Evolutionary conservation across 2,888 invertebrate species (phyloP).

Genomic region (Leptura quadrifasciata): DNA sequence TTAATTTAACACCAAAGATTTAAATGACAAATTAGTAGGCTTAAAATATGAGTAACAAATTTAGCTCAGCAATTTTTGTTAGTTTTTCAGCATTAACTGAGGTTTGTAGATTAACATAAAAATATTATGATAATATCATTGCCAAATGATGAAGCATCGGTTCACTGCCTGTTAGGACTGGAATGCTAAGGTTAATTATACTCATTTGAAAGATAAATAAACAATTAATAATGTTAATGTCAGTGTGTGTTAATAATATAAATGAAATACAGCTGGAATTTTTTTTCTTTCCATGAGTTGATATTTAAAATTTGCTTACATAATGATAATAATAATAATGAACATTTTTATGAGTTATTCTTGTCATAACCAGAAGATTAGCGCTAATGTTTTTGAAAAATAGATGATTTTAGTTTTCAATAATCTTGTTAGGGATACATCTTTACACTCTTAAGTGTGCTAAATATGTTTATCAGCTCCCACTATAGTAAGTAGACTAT

Average conservation of each 20-base stretch:
- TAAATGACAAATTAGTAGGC: background rate
- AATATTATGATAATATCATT: slow-evolving; percentile 10
- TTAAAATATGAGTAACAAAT: background rate
- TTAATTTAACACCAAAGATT: slow-evolving; percentile 14
- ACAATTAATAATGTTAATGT: slow-evolving; percentile 30
- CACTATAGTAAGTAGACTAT: too few species aligned
- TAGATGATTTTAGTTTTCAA: too few species aligned
- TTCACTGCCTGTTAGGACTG: slow-evolving; percentile 3
- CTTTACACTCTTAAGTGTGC: too few species aligned
- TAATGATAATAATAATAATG: too few species aligned
- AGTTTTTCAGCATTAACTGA: background rate
- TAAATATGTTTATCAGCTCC: too few species aligned
- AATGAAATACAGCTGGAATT: slow-evolving; percentile 33
- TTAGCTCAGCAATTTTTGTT: background rate
- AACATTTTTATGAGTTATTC: too few species aligned
- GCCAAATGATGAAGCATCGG: slow-evolving; percentile 7
- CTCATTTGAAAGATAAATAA: slow-evolving; percentile 37
- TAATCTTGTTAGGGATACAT: too few species aligned
- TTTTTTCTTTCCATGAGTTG: slow-evolving; percentile 12
- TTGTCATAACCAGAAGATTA: too few species aligned
- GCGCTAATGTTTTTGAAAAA: too few species aligned
- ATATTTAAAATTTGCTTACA: background rate
- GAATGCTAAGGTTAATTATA: slow-evolving; percentile 37
- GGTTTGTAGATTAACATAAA: slow-evolving; percentile 14
- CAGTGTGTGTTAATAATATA: slow-evolving; percentile 28